These are phyloP conservation scores for Bostrychus sinensis DNA, from an alignment of 2,113 vertebrate species.

Conservation along the genomic window DNA sequence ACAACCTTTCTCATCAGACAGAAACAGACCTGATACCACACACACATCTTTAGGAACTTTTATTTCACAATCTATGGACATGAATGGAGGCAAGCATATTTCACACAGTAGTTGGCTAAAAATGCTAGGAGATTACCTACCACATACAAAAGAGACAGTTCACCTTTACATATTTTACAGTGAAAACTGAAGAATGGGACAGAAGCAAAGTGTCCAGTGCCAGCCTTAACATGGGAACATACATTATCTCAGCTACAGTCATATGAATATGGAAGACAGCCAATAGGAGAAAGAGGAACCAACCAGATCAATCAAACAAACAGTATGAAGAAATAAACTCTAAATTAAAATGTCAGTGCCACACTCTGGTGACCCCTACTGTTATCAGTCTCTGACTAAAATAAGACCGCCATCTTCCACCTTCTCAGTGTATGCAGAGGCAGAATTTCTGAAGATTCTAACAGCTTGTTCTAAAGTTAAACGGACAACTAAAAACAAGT, in stretches of 20 bases:
- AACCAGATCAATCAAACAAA: background rate
- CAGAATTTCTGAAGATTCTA: background rate
- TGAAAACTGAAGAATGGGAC: too few relatives aligned
- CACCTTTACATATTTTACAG: slow-evolving; percentile 11
- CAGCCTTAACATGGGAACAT: too few relatives aligned
- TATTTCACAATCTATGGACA: slow-evolving; percentile 2
- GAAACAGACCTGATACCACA: background rate
- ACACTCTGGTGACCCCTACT: background rate
- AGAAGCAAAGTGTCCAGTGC: too few relatives aligned
- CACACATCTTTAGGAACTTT: background rate
- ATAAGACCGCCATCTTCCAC: too few relatives aligned
- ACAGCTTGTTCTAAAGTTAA: background rate
- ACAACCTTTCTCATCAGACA: too few relatives aligned
- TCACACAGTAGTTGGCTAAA: background rate
- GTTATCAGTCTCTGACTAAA: background rate
- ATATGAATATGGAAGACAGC: background rate
- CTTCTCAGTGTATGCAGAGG: background rate
- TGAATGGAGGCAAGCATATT: slow-evolving; percentile 3
- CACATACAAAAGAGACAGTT: slow-evolving; percentile 2
- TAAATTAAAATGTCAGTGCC: background rate
- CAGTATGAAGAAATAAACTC: background rate
- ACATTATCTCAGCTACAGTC: background rate
- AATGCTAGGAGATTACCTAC: background rate
- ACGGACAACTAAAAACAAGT: background rate
- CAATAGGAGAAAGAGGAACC: background rate